Base-by-base conservation (phyloP, 2,113 vertebrate genomes). In the Oryzias celebensis region DNA sequence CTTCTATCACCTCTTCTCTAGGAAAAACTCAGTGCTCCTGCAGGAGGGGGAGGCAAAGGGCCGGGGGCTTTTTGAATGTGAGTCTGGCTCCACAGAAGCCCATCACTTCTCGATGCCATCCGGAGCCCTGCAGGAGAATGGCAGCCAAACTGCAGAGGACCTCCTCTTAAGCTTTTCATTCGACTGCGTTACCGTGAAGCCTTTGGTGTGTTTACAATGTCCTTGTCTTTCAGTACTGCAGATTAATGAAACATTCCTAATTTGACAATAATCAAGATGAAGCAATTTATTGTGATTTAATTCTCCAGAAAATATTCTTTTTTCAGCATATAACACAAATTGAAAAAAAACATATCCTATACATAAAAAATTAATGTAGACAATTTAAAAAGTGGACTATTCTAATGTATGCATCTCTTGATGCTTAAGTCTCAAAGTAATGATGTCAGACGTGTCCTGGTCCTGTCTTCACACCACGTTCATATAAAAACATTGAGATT, bases 131-230 rank as follows among this genome's bases (percentile, higher is more conserved):
- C 83, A 90, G 72, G 89, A 91, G 8, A 65, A 66, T 28, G 81
- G 85, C n/a, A 75, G 49, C 2, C 82, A 74, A 50, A 52, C 73
- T 90, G 18, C 80, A 61, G 73, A 52, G 55, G 85, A 92, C 7
- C 42, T 26, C 26, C 80, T 90, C 82, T 75, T 91, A 84, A 67
- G 90, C 26, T 86, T 92, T 67, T 74, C 75, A 1, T 44, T 79
- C 44, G 69, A 74, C 7, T 43, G 93, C 70, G 92, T 95, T 67
- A 84, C 70, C 0, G 18, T 95, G 5, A 88, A 93, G 44, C 93
- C 93, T 0, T 67, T 85, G 94, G 94, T 96, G 80, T 48, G 84
- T 84, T 63, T 65, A 4, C 18, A 20, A 50, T 65, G 17, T 41
- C 0, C n/a, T 23, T 26, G 0, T 43, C n/a, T 26, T 36, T 36